These are phyloP conservation scores for Drosophila watanabei DNA, from an alignment of 1,140 invertebrate genomes.

Conservation along the genomic window DNA sequence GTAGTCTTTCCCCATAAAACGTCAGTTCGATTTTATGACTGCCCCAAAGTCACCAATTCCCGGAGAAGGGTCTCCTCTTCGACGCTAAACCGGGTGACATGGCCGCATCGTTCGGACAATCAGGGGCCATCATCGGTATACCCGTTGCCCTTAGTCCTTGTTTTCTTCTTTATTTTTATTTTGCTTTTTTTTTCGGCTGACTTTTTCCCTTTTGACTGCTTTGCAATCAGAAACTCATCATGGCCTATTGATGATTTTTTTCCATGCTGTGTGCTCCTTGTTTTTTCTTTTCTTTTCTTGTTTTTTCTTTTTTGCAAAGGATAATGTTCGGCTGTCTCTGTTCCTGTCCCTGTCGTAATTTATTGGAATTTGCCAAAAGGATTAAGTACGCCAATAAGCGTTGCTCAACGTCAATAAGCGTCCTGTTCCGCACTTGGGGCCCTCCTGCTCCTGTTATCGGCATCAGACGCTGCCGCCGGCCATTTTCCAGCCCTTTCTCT, in stretches of 20 bases:
- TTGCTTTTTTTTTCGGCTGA: neutral
- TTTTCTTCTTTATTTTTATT: neutral
- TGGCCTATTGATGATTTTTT: constrained; percentile 82
- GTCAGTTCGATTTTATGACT: constrained; percentile 80
- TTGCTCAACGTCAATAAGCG: constrained; percentile 81
- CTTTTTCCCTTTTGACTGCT: constrained; percentile 50
- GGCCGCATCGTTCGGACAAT: constrained; percentile 54
- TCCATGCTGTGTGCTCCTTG: constrained; percentile 17
- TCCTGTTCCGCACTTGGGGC: constrained; percentile 28
- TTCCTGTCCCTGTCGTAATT: constrained; percentile 59
- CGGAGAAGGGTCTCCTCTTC: constrained; percentile 6
- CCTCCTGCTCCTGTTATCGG: constrained; percentile 11
- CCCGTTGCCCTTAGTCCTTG: neutral
- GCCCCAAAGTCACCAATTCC: constrained; percentile 49
- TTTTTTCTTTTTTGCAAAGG: constrained; percentile 8
- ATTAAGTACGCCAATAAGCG: constrained; percentile 83
- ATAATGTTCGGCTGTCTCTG: constrained; percentile 31
- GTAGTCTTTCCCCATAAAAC: constrained; percentile 49
- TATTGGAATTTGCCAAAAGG: constrained; percentile 83
- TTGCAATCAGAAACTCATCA: constrained; percentile 84
- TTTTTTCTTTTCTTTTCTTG: constrained; percentile 8
- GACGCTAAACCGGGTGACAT: constrained; percentile 39
- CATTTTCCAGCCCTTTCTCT: constrained; percentile 60
- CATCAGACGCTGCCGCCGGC: constrained; percentile 32
- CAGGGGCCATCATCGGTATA: constrained; percentile 30